Evolutionary conservation across 2,888 invertebrate species (phyloP), one percentile per base, ranked within the genome.

Genomic region (Xestobium rufovillosum): DNA sequence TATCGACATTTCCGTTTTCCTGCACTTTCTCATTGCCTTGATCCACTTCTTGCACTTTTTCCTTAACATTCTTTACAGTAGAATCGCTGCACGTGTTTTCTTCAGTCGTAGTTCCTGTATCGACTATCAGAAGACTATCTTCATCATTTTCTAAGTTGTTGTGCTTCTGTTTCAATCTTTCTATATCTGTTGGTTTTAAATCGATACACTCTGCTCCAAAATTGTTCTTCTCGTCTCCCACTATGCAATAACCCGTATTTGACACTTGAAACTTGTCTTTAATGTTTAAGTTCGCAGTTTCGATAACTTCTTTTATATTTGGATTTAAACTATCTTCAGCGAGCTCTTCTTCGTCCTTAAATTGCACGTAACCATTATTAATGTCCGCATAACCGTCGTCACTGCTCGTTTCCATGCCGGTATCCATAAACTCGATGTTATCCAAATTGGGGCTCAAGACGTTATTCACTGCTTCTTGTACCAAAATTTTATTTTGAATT

Each of bases 351-450:
- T 66, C 67, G 47, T 74, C 76, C 4, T 78, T 76, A 51, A 81
- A 78, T 50, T 80, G 72, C 28, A 80, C 69, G 51, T 81, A 82
- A 1, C 81, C 80, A 13, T 76, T 72, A 59, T 80, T 80, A 41
- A 72, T 71, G 9, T 74, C 50, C 1, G 70, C 68, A 29, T 70
- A 63, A 41, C 75, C 75, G 17, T 69, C 68, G 50, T 81, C 83
- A 10, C 80, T 75, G 12, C 81, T 76, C n/a, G 83, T 83, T 55
- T 84, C 85, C 0, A 83, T 86, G 0, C 86, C 87, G 0, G 86
- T 86, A 56, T 90, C 90, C 71, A 85, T 88, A 56, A 83, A 90
- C 56, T 87, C 87, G 46, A 89, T 82, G 55, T 84, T 81, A 48
- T 86, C 86, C 29, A 80, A 69, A 33, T 84, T 81, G n/a, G 61